These are phyloP conservation scores for Halictus rubicundus DNA, from an alignment of 1,140 invertebrate genomes.

Conservation along the genomic window DNA sequence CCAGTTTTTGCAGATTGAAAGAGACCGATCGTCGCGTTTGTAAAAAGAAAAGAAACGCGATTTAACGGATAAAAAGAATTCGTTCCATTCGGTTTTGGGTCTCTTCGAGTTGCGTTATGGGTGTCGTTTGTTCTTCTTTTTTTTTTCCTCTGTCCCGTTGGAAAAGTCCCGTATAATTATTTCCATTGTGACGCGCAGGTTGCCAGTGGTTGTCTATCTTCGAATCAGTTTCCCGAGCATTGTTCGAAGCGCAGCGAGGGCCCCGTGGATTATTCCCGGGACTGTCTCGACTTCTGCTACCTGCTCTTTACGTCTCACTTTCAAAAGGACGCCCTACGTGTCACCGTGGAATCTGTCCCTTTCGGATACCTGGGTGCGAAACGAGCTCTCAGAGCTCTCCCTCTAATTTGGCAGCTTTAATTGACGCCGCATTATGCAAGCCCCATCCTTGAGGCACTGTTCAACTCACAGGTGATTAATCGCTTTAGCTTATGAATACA, in stretches of 20 bases:
- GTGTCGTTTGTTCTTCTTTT: too few species aligned
- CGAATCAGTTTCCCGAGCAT: not conserved
- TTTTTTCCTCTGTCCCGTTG: not conserved
- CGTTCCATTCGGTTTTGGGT: too few species aligned
- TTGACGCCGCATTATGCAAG: too few species aligned
- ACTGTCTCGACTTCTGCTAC: constrained; percentile 6
- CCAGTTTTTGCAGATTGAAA: too few species aligned
- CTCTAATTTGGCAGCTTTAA: too few species aligned
- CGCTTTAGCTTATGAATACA: too few species aligned
- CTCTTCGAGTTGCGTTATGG: too few species aligned
- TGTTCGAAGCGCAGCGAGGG: not conserved
- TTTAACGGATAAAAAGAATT: too few species aligned
- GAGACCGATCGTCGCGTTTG: too few species aligned
- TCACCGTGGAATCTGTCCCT: not conserved
- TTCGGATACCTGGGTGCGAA: not conserved
- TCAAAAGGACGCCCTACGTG: not conserved
- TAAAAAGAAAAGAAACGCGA: too few species aligned
- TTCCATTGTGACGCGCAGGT: not conserved
- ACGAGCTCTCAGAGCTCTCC: not conserved
- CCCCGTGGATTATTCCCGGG: constrained; percentile 2
- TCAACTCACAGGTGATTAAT: too few species aligned
- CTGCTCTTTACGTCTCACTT: constrained; percentile 16
- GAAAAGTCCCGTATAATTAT: constrained; percentile 4
- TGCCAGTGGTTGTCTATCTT: not conserved
- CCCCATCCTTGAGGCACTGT: too few species aligned